Conservation (phyloP, 2,888 invertebrate species). For the Philopedon plagiatum region DNA sequence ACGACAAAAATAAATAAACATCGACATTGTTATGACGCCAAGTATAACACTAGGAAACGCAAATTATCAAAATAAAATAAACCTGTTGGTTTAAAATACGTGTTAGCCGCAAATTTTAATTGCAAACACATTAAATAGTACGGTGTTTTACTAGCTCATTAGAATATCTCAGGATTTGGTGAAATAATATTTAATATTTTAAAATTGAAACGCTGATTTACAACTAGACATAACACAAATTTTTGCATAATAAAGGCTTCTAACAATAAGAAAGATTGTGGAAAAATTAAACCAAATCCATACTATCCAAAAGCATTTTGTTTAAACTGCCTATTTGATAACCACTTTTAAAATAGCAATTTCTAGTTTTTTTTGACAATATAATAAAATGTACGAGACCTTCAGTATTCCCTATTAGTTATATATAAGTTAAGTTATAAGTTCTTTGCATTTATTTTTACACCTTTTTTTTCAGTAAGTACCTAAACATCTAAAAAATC, state of each 20-base stretch:
- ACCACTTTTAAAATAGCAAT: too few species aligned
- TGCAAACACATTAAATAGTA: constrained; percentile 27
- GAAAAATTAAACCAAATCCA: too few species aligned
- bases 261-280: too few species aligned
- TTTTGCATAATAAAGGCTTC: not conserved
- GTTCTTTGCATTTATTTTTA: too few species aligned
- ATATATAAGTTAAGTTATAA: too few species aligned
- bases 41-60: constrained; percentile 19
- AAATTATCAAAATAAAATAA: constrained; percentile 31
- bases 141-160: constrained; percentile 31
- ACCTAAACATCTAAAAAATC: too few species aligned
- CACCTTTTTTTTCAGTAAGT: too few species aligned
- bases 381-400: too few species aligned
- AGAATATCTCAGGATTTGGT: constrained; percentile 1
- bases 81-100: constrained; percentile 24
- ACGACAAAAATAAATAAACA: not conserved
- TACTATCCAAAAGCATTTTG: too few species aligned
- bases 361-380: too few species aligned
- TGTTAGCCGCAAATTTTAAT: constrained; percentile 28
- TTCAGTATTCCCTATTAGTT: too few species aligned
- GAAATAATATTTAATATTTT: constrained; percentile 1
- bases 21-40: constrained; percentile 9
- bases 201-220: not conserved
- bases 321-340: too few species aligned
- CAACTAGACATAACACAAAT: not conserved